Evolutionary conservation across 2,797 vertebrate genomes (phyloP).

Genomic region (Leptatherina wallacei): DNA sequence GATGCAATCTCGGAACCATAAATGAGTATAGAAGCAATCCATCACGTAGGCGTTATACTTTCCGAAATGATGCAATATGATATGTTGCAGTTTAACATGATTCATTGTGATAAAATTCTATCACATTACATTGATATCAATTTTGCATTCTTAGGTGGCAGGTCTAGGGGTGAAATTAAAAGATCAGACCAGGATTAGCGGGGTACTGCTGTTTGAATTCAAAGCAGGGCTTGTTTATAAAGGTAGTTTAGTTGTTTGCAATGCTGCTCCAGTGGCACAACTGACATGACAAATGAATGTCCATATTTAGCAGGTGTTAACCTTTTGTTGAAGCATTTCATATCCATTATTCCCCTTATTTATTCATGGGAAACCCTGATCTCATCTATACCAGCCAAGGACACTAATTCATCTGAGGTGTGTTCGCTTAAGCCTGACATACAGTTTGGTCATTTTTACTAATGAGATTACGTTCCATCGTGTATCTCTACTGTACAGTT

Average conservation of each 20-base stretch:
- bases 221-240: too few relatives aligned
- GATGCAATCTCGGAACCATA: too few relatives aligned
- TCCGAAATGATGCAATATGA: too few relatives aligned
- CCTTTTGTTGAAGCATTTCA: constrained; percentile 52
- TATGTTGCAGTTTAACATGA: too few relatives aligned
- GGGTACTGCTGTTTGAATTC: too few relatives aligned
- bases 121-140: too few relatives aligned
- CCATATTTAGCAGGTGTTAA: constrained; percentile 68
- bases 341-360: constrained; percentile 58
- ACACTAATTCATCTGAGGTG: constrained; percentile 26
- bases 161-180: too few relatives aligned
- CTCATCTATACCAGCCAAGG: constrained; percentile 29
- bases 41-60: too few relatives aligned
- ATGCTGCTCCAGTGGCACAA: background rate
- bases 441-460: background rate
- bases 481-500: background rate
- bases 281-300: constrained; percentile 43
- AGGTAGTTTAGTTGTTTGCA: background rate
- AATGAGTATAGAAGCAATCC: too few relatives aligned
- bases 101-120: too few relatives aligned
- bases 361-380: constrained; percentile 53
- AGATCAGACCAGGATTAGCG: too few relatives aligned
- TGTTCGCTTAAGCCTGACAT: background rate
- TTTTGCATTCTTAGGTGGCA: too few relatives aligned
- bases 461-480: background rate